phyloP scores from a whole-genome alignment of 2,797 vertebrate species.

The Steatocranus sp. region DNA sequence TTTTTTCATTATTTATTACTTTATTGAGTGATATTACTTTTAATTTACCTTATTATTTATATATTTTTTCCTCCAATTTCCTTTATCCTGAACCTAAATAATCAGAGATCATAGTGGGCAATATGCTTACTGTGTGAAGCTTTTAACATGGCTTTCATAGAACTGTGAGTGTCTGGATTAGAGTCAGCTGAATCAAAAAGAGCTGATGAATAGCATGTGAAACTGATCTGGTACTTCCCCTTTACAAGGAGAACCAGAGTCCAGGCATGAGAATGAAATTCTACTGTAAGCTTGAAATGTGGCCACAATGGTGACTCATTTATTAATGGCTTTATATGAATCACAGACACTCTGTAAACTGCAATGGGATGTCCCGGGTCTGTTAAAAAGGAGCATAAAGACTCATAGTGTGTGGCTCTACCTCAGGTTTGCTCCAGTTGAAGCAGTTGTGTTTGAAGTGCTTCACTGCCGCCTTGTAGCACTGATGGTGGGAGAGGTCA shows the following conservation, averaged over 20 bases:
- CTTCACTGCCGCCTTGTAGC: conserved; percentile 75
- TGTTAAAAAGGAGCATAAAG: background rate
- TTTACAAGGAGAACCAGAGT: background rate
- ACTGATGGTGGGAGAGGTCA: conserved; percentile 75
- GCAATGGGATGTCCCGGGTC: rapidly evolving
- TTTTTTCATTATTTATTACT: background rate
- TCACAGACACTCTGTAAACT: background rate
- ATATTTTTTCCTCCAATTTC: background rate
- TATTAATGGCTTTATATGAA: no score
- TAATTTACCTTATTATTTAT: background rate
- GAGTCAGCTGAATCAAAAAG: background rate
- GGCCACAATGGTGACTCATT: background rate
- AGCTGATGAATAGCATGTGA: background rate
- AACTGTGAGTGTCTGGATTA: background rate
- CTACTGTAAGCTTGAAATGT: background rate
- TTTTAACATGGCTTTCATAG: background rate
- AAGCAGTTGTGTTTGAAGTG: conserved; percentile 89
- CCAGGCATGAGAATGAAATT: background rate
- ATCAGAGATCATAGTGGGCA: background rate
- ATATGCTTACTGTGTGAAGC: background rate
- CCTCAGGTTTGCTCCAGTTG: conserved; percentile 87
- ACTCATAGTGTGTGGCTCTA: conserved; percentile 25
- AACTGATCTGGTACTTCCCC: background rate
- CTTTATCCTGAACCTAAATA: background rate
- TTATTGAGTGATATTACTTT: background rate